Evolutionary conservation across 2,113 vertebrate species (phyloP).

Genomic region (Promerops cafer): DNA sequence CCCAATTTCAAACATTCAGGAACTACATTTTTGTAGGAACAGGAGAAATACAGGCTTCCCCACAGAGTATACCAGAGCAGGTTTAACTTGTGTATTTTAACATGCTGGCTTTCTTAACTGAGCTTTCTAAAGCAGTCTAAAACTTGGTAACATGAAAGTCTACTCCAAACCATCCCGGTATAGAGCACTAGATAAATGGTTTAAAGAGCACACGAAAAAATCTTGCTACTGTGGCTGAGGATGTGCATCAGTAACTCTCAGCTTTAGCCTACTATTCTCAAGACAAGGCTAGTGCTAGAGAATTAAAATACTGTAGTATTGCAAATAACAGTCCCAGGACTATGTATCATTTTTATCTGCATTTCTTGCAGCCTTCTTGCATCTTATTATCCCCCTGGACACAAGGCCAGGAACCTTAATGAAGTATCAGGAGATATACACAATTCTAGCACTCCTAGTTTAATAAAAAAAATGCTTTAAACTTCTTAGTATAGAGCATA

Average conservation of each 20-base stretch:
- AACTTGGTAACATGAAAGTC: background rate
- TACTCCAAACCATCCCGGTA: background rate
- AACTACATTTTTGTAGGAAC: background rate
- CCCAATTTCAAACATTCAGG: background rate
- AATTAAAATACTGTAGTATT: background rate
- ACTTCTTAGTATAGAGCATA: background rate
- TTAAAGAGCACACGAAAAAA: background rate
- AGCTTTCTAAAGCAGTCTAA: background rate
- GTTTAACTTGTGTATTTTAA: background rate
- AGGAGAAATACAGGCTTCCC: background rate
- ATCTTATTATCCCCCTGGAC: background rate
- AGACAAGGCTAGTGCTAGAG: background rate
- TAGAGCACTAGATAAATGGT: background rate
- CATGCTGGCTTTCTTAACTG: background rate
- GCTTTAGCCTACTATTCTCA: background rate
- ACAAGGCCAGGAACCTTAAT: conserved; percentile 1
- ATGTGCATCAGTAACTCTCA: background rate
- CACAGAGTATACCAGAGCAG: background rate
- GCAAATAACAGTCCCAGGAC: background rate
- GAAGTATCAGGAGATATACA: background rate
- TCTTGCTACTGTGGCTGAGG: background rate
- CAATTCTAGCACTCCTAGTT: background rate
- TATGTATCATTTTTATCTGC: background rate
- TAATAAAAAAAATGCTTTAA: background rate
- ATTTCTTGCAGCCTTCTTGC: background rate